Conservation (phyloP, 2,113 vertebrate genomes). For the Urocitellus parryii region DNA sequence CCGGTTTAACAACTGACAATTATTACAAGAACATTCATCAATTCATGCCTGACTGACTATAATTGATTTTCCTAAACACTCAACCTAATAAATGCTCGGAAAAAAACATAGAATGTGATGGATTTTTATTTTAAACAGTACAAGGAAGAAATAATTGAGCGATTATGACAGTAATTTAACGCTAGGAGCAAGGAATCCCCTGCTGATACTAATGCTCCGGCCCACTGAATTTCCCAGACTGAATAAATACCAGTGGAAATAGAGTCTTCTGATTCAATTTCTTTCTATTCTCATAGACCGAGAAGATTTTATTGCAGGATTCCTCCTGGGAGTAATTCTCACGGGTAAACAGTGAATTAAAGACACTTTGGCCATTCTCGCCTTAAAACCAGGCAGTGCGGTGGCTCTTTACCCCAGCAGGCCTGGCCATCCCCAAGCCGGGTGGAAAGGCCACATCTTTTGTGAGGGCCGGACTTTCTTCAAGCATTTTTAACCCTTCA, state of each 20-base stretch:
- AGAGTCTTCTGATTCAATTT: slow-evolving; percentile 93
- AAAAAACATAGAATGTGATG: slow-evolving; percentile 92
- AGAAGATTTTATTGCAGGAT: slow-evolving; percentile 89
- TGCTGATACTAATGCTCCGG: slow-evolving; percentile 92
- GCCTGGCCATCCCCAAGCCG: slow-evolving; percentile 77
- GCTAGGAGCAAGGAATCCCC: slow-evolving; percentile 93
- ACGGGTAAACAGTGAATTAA: slow-evolving; percentile 88
- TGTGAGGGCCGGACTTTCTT: slow-evolving; percentile 63
- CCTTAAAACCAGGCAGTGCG: slow-evolving; percentile 78
- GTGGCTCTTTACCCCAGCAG: slow-evolving; percentile 79
- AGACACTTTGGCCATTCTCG: slow-evolving; percentile 86
- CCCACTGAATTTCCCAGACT: slow-evolving; percentile 93
- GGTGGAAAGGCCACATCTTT: slow-evolving; percentile 56
- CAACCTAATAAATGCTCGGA: slow-evolving; percentile 92
- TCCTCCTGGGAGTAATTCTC: slow-evolving; percentile 90
- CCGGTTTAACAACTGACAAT: slow-evolving; percentile 93
- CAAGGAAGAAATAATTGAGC: slow-evolving; percentile 94
- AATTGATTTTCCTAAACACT: slow-evolving; percentile 95
- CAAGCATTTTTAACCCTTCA: slow-evolving; percentile 83
- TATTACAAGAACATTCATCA: slow-evolving; percentile 94
- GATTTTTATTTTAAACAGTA: slow-evolving; percentile 94
- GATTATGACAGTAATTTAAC: slow-evolving; percentile 95
- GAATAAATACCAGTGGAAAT: slow-evolving; percentile 93
- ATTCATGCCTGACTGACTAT: slow-evolving; percentile 92
- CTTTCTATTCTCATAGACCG: slow-evolving; percentile 90